phyloP scores from a whole-genome alignment of 92 coral and sea anemone species.

The Bergia sp. region DNA sequence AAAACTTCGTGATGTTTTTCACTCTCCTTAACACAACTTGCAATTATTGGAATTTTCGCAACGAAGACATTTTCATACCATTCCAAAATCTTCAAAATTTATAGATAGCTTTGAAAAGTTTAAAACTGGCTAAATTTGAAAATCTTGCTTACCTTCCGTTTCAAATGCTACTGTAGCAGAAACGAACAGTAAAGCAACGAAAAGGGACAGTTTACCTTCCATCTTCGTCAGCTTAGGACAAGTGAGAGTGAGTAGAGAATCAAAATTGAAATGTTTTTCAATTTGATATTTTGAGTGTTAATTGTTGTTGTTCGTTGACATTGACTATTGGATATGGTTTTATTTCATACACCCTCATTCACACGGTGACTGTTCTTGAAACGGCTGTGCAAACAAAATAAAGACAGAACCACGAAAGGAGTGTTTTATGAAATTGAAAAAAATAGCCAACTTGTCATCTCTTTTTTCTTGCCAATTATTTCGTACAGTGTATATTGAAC shows the following conservation, averaged over 20 bases:
- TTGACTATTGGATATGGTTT: too few species aligned
- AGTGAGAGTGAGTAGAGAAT: background rate
- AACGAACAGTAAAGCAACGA: background rate
- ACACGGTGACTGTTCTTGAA: background rate
- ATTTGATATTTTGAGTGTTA: too few species aligned
- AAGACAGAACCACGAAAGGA: background rate
- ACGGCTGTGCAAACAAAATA: constrained; percentile 15
- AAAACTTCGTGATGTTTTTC: too few species aligned
- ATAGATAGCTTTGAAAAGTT: background rate
- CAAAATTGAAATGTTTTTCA: background rate
- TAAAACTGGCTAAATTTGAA: background rate
- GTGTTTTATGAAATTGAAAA: background rate
- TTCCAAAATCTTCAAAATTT: background rate
- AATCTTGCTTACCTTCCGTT: background rate
- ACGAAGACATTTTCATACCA: background rate
- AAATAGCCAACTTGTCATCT: too few species aligned
- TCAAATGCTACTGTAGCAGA: constrained; percentile 8
- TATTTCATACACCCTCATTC: too few species aligned
- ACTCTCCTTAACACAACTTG: too few species aligned
- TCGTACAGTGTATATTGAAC: background rate
- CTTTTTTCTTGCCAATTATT: background rate
- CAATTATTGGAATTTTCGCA: too few species aligned
- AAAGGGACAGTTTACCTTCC: background rate
- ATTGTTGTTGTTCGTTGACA: background rate
- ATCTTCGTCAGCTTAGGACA: background rate